A percentile compares a stretch with the other conserved stretches of the same genome.
Conservation (phyloP, 2,113 vertebrate genomes). For the Xenopus laevis region DNA sequence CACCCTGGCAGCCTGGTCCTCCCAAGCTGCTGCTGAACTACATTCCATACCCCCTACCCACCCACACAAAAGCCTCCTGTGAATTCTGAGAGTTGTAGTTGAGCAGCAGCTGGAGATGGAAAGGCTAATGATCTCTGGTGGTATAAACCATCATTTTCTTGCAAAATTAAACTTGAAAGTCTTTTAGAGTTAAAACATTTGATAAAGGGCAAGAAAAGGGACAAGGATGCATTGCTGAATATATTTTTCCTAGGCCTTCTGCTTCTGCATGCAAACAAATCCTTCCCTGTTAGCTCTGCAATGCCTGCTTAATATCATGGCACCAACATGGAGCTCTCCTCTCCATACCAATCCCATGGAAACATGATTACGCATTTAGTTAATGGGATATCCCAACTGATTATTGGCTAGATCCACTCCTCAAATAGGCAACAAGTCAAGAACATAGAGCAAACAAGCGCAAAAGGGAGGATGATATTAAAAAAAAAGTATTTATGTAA, state of each 20-base stretch:
- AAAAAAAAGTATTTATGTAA: slow-evolving; percentile 99
- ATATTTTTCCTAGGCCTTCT: slow-evolving; percentile 56
- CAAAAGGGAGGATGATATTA: slow-evolving; percentile 78
- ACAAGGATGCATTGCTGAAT: slow-evolving; percentile 53
- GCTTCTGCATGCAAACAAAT: slow-evolving; percentile 71
- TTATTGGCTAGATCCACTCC: slow-evolving; percentile 44
- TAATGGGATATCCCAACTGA: slow-evolving; percentile 54
- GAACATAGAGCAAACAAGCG: slow-evolving; percentile 60
- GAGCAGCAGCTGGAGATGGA: neutral
- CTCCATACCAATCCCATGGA: neutral
- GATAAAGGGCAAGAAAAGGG: slow-evolving; percentile 56
- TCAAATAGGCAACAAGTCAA: slow-evolving; percentile 71
- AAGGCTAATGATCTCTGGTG: too few species aligned
- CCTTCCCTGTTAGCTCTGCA: slow-evolving; percentile 52
- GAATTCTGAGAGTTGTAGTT: neutral
- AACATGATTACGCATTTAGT: slow-evolving; percentile 50
- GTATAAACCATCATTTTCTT: slow-evolving; percentile 13
- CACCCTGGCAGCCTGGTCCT: neutral
- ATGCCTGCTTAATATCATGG: slow-evolving; percentile 59
- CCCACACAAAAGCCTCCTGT: neutral
- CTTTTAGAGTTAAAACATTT: slow-evolving; percentile 54
- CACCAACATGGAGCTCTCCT: slow-evolving; percentile 41
- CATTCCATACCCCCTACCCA: neutral
- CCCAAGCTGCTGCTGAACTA: neutral
- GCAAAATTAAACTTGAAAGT: slow-evolving; percentile 44